These are phyloP conservation scores for Melipona beecheii DNA, from an alignment of 2,888 invertebrate species.

Conservation along the genomic window DNA sequence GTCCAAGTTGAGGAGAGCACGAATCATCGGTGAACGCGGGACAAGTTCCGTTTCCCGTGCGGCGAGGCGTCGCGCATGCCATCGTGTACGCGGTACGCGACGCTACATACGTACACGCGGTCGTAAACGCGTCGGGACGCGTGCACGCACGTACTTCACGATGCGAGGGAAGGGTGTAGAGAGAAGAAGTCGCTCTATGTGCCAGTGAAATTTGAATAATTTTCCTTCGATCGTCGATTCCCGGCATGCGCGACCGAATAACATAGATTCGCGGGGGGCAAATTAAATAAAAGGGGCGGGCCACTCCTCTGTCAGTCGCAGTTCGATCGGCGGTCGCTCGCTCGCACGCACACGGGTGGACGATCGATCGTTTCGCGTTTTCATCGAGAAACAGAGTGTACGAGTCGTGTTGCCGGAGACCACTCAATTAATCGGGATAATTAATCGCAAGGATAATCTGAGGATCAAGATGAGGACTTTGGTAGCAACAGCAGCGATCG, in stretches of 20 bases:
- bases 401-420: background rate
- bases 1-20: slow-evolving; percentile 55
- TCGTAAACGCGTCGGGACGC: slow-evolving; percentile 51
- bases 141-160: slow-evolving; percentile 46
- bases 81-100: slow-evolving; percentile 75
- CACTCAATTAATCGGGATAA: background rate
- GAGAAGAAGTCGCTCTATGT: slow-evolving; percentile 58
- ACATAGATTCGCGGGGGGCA: slow-evolving; percentile 82
- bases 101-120: slow-evolving; percentile 48
- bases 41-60: slow-evolving; percentile 82
- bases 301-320: slow-evolving; percentile 84
- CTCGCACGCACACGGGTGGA: slow-evolving; percentile 70
- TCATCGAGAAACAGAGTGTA: background rate
- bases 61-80: slow-evolving; percentile 76
- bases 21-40: slow-evolving; percentile 52
- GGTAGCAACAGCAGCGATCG: slow-evolving; percentile 69
- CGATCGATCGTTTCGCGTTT: slow-evolving; percentile 65
- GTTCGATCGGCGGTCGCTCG: slow-evolving; percentile 83
- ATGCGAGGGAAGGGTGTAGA: slow-evolving; percentile 33
- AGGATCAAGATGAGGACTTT: slow-evolving; percentile 46
- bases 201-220: slow-evolving; percentile 84
- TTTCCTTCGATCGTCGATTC: slow-evolving; percentile 82
- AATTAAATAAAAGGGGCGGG: slow-evolving; percentile 84
- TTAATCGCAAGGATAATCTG: background rate
- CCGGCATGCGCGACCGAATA: slow-evolving; percentile 83